Base-by-base conservation (phyloP, 2,888 invertebrate genomes). In the Podabrus alpinus region DNA sequence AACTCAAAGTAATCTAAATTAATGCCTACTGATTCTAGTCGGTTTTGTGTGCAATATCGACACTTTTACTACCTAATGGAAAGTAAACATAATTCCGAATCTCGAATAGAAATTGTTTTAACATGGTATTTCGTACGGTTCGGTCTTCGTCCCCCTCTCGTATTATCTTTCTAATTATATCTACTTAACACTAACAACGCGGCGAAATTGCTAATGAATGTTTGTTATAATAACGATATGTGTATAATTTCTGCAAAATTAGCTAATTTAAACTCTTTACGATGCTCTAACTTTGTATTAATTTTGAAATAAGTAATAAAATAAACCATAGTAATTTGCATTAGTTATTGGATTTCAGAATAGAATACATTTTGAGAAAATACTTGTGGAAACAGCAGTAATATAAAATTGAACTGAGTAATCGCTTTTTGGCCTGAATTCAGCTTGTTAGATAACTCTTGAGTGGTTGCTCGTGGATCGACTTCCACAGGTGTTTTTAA, bases 31-130 rank as follows among this genome's bases (percentile, higher is more conserved):
- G 84, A 85, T 85, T 85, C 83, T 83, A 84, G 84, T 82, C 80
- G 82, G 83, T 83, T 82, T 45, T 83, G 83, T 82, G 82, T 82
- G 80, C 82, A 84, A 83, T 84, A 86, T 85, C 85, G 85, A 85
- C 86, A 86, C 86, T 85, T 85, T 85, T 84, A 86, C 83, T 82
- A 84, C 83, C 84, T 86, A 86, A 86, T 86, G 86, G 84, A 86
- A 86, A 86, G 86, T 85, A 86, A 86, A 86, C 85, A 86, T 83
- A 82, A 83, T 83, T 82, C 82, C 82, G 84, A 83, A 85, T 84
- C 82, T 81, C 82, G 80, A 85, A 85, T 84, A 83, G 85, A 84
- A 85, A 85, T 84, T 84, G 84, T 81, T 82, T 81, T 81, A 80
- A 80, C 78, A 80, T 80, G 78, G 75, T 79, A 78, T 80, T 79